Base-by-base conservation (phyloP, 1,140 invertebrate genomes). In the Mycetomoellerius zeteki region DNA sequence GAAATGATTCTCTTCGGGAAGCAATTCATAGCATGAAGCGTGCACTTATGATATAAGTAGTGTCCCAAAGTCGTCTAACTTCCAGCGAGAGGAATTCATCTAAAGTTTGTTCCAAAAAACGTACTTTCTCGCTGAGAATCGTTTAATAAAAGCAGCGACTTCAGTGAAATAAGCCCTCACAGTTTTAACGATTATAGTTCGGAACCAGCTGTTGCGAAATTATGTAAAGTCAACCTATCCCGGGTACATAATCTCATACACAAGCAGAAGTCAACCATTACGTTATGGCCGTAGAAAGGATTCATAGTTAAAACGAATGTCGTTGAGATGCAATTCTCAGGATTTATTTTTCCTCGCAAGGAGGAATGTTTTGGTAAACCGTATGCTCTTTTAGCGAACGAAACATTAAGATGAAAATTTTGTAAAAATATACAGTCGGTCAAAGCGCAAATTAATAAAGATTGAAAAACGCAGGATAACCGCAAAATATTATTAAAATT, bases 121-220 rank as follows among this genome's bases (percentile, higher is more conserved):
- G 50, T 27, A 12, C 21, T n/a, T 71, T 2, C 8, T 19, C 65
- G 64, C 21, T 37, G 30, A 43, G 33, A 71, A 81, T 81, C 65
- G 78, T 81, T 71, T 81, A 81, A 56, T 81, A 54, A 81, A 56
- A 81, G 21, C 50, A 10, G 65, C 19, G 21, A 43, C 47, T 56
- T 43, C 10, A n/a, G 47, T 5, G 27, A 71, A 81, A 72, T 72
- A 80, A 80, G 21, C 8, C 3, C n/a, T 50, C 21, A 30, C 21
- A 16, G 43, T 71, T 81, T 71, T 71, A 56, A 81, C 12, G 65
- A 14, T 81, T 21, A 16, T 52, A 65, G 12, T 67, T 80, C n/a
- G 21, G 30, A 21, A 8, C 6, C 50, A 72, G 52, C 33, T 56
- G 50, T 0, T 21, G 21, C 10, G 3, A 81, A 43, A 81, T 81